Base-by-base conservation (phyloP, 2,113 vertebrate genomes). In the Canis aureus region DNA sequence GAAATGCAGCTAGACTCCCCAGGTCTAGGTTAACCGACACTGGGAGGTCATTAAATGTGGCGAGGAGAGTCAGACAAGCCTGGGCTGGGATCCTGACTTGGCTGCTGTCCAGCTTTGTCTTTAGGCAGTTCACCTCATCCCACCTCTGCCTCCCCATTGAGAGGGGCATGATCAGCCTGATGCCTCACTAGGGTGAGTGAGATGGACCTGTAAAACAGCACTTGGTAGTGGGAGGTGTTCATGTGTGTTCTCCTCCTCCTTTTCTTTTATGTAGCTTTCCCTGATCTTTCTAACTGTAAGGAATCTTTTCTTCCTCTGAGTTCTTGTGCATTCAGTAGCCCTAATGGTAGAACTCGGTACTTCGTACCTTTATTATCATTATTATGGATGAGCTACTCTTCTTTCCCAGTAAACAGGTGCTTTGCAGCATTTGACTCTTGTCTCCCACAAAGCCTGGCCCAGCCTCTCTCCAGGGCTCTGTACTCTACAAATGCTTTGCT, bases 331-430 rank as follows among this genome's bases (percentile, higher is more conserved):
- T 85, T 82, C 13, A 11, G n/a, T 76, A 51, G 74, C 78, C 85
- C 93, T 87, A 90, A 96, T 29, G 80, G 87, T 89, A 64, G 92
- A 76, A 85, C 27, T 29, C 51, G 43, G 76, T n/a, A 55, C 43
- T 90, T 90, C 78, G 27, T 27, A 16, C 13, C 23, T 55, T 59
- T 81, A 27, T 35, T 87, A 16, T 69, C 66, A 35, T 69, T 86
- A 55, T 79, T 35, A 35, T 43, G 9, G 12, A 35, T 22, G 43
- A 35, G 22, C 74, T 84, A 20, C 35, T 82, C 25, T 17, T 90
- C 25, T 62, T 35, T 38, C 38, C 85, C 11, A 8, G 8, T 32
- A 66, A 91, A 53, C 35, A 89, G 87, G 57, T 11, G 13, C 93
- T 89, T 78, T 60, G 55, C 16, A 1, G 27, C 10, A 0, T 67